Conservation (phyloP, 2,888 invertebrate species). For the Luperina nickerlii region DNA sequence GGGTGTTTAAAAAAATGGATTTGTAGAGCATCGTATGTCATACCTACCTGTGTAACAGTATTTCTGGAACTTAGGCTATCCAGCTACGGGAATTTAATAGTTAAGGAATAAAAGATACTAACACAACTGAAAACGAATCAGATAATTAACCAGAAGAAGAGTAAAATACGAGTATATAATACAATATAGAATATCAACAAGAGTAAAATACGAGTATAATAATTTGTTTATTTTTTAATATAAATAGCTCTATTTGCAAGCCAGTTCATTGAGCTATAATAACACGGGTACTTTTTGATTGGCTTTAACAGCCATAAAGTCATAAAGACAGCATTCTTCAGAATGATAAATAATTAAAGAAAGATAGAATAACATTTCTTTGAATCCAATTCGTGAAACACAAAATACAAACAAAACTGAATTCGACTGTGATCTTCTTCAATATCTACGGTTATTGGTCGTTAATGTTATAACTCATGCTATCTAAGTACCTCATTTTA, state of each 20-base stretch:
- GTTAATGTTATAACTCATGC: not conserved
- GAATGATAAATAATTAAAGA: not conserved
- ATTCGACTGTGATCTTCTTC: not conserved
- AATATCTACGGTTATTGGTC: constrained; percentile 26
- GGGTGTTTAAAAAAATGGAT: not conserved
- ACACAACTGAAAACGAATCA: too few species aligned
- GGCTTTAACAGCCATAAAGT: not conserved
- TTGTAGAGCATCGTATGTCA: too few species aligned
- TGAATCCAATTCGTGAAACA: not conserved
- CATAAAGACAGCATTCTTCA: not conserved
- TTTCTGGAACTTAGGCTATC: not conserved
- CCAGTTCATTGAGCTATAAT: not conserved
- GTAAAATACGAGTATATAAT: too few species aligned
- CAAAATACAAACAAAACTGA: not conserved
- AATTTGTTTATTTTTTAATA: too few species aligned
- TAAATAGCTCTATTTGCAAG: too few species aligned
- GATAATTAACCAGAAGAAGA: too few species aligned
- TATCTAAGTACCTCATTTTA: too few species aligned
- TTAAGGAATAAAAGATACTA: too few species aligned
- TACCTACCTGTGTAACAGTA: not conserved
- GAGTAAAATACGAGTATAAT: too few species aligned
- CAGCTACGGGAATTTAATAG: too few species aligned
- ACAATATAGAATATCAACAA: too few species aligned
- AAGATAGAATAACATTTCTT: not conserved
- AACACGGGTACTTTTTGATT: not conserved